Evolutionary conservation across 2,113 vertebrate genomes (phyloP).

Genomic region (Enhydra lutris): DNA sequence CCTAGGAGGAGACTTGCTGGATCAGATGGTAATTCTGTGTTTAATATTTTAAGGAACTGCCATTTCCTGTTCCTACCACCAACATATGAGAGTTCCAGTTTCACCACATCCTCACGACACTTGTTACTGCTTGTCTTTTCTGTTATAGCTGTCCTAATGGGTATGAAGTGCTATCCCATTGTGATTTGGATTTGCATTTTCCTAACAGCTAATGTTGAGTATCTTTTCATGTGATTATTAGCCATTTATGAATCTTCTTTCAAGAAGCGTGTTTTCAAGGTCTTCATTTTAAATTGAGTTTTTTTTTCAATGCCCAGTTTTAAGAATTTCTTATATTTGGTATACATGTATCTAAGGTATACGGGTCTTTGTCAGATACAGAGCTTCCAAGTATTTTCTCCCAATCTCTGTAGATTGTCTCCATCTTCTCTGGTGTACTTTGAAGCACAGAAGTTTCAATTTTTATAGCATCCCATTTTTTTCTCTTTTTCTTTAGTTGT

Average conservation of each 20-base stretch:
- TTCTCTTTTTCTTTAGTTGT: not conserved
- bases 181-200: not conserved
- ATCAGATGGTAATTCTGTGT: not conserved
- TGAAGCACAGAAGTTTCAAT: not conserved
- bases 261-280: not conserved
- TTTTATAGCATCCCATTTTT: not conserved
- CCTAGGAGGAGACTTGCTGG: not conserved
- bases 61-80: not conserved
- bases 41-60: not conserved
- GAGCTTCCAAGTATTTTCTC: not conserved
- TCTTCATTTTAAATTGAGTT: not conserved
- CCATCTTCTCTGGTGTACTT: not conserved
- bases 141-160: not conserved
- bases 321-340: not conserved
- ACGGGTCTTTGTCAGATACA: not conserved
- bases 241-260: not conserved
- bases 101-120: not conserved
- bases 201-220: not conserved
- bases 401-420: not conserved
- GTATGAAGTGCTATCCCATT: not conserved
- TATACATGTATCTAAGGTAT: not conserved
- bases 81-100: not conserved
- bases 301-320: not conserved
- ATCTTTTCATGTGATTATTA: not conserved
- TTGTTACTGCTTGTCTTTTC: not conserved